These are phyloP conservation scores for Chiloscyllium punctatum DNA, from an alignment of 2,797 vertebrate genomes.

Conservation along the genomic window DNA sequence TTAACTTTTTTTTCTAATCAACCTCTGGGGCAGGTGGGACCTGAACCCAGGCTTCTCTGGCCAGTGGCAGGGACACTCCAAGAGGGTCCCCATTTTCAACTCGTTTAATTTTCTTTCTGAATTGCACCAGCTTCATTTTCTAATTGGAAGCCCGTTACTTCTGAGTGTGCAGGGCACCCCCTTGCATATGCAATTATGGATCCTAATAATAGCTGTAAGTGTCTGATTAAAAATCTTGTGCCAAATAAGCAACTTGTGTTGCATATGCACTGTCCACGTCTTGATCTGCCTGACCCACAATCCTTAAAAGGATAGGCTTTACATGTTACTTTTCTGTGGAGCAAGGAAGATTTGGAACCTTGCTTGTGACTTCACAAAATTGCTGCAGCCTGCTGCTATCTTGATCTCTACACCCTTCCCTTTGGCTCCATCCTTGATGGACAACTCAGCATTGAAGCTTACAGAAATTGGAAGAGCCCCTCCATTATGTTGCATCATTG, in stretches of 20 bases:
- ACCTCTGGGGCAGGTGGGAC: too few relatives aligned
- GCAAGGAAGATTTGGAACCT: neutral
- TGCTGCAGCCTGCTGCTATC: neutral
- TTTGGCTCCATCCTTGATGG: neutral
- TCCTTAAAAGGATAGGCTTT: neutral
- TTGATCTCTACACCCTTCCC: neutral
- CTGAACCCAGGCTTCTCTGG: too few relatives aligned
- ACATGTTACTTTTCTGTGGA: neutral
- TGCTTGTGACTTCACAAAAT: neutral
- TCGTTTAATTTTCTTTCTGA: neutral
- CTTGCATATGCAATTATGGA: neutral
- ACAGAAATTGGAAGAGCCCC: too few relatives aligned
- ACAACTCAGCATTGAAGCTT: neutral
- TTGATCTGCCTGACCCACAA: neutral
- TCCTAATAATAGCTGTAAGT: neutral
- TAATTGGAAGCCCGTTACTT: neutral
- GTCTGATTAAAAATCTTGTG: neutral
- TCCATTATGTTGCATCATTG: too few relatives aligned
- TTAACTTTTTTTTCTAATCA: too few relatives aligned
- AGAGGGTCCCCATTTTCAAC: neutral
- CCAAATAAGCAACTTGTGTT: neutral
- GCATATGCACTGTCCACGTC: too few relatives aligned
- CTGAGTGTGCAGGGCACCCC: neutral
- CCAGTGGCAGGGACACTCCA: too few relatives aligned
- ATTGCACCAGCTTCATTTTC: neutral